phyloP scores from a whole-genome alignment of 1,140 invertebrate genomes.

The Mamestra configurata region DNA sequence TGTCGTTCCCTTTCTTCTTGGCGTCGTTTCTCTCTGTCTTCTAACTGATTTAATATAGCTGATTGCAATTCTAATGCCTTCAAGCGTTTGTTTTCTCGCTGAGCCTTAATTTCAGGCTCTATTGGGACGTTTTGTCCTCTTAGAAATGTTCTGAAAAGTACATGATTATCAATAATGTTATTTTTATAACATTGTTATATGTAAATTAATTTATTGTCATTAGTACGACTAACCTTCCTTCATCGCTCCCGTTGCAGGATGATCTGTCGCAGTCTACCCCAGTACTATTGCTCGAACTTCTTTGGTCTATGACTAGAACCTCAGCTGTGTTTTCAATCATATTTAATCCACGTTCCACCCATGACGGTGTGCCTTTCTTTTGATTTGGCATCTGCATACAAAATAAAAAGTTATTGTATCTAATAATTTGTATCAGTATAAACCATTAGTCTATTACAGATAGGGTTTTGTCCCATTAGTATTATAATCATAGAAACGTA shows the following conservation, averaged over 20 bases:
- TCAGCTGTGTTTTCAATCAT: constrained; percentile 85
- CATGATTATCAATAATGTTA: constrained; percentile 19
- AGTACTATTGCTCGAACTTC: constrained; percentile 77
- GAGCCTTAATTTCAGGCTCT: constrained; percentile 90
- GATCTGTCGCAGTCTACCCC: constrained; percentile 81
- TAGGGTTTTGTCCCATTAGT: background rate
- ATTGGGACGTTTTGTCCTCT: constrained; percentile 92
- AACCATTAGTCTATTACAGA: background rate
- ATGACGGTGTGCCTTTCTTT: constrained; percentile 88
- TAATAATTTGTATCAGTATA: constrained; percentile 41
- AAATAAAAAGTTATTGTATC: constrained; percentile 50
- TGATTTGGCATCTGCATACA: constrained; percentile 81
- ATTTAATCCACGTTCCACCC: constrained; percentile 90
- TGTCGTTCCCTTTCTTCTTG: constrained; percentile 90
- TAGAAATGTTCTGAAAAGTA: constrained; percentile 88
- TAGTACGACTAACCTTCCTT: constrained; percentile 74
- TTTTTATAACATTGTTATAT: background rate
- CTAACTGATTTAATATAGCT: constrained; percentile 92
- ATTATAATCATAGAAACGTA: background rate
- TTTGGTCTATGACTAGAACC: constrained; percentile 84
- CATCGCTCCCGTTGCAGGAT: constrained; percentile 82
- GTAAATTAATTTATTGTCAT: background rate
- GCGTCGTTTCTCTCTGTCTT: constrained; percentile 90
- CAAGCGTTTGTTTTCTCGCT: constrained; percentile 91
- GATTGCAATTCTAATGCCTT: constrained; percentile 92